Evolutionary conservation across 2,888 invertebrate species (phyloP), one percentile per base, ranked within the genome.

Genomic region (Charanyca ferruginea): DNA sequence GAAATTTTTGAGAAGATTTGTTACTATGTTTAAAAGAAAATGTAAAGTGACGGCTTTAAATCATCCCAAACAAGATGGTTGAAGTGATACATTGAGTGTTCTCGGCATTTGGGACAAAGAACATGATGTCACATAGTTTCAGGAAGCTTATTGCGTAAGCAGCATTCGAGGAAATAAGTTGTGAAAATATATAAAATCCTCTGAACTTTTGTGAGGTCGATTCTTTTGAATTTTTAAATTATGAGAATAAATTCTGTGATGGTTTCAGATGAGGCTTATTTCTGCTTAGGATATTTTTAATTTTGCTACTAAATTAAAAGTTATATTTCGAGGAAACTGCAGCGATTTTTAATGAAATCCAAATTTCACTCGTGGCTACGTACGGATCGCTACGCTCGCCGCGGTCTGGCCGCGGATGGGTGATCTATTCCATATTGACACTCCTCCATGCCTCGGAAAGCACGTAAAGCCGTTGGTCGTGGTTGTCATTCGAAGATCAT

Each of bases 31-130:
- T 41, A 57, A 45, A 32, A 53, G 83, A 81, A 82, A 83, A 73
- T 63, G 58, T 58, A 52, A 65, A 47, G 66, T 73, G 74, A 57
- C 76, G 57, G 45, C 60, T 42, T 66, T 84, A 86, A 85, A 86
- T 85, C 85, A 86, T 81, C 65, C 64, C 53, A 75, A 86, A 81
- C 81, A 68, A 77, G 82, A 72, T 71, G 59, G 63, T 35, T 72
- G 72, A 67, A 60, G 79, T 85, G 84, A 81, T 78, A 83, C 71
- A 85, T 84, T 54, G 69, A 49, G 32, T 68, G 68, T 69, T 80
- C 52, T 67, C 69, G 59, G 66, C 80, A 66, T 70, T 72, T 53
- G 38, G 66, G 76, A 82, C 82, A 82, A 80, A 82, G 74, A 71
- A 57, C n/a, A 66, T 81, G 79, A 77, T 67, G 54, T 61, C 68